Base-by-base conservation (phyloP, 2,888 invertebrate genomes). In the Nephrotoma guestfalica region DNA sequence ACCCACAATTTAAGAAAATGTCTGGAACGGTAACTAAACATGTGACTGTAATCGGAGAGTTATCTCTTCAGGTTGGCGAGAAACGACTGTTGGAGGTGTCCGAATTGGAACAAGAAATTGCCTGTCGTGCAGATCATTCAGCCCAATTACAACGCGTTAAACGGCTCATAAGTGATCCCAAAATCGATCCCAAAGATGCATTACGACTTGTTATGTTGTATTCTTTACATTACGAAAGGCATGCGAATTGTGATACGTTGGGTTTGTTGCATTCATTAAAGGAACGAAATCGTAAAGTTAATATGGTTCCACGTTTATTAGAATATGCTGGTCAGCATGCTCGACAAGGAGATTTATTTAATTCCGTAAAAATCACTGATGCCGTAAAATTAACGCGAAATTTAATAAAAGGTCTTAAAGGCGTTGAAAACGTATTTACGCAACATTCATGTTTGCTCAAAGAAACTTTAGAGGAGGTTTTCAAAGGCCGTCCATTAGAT, bases 381-480 rank as follows among this genome's bases (percentile, higher is more conserved):
- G 91, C 95, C 95, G 89, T 96, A 95, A 90, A 98, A 96, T 94
- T 96, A 93, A 90, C 89, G 40, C 89, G 91, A 51, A 91, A 91
- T 88, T 89, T 91, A 4, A 91, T 86, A 45, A 86, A 51, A 86
- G 97, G 97, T 18, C 92, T 98, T 30, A 97, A 96, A 92, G 99
- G 99, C 0, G 99, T 99, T 0, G 99, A 99, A 91, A 99, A 99
- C 92, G 97, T 99, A 88, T 99, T 98, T 92, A 99, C 99, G 0
- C 99, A 99, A 90, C 99, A 99, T 91, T 96, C 96, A n/a, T 99
- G 99, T 0, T 92, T 98, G 41, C 91, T 99, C 6, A 95, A 96
- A 89, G 97, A 97, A 90, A 95, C 96, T 0, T 90, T 99, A 0
- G 99, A 99, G 89, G 97, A 98, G 90, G 92, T 98, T 0, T 94